A percentile compares a stretch with the other conserved stretches of the same genome.
phyloP scores from a whole-genome alignment of 2,113 vertebrate species.

The Neopipo cinnamomea region DNA sequence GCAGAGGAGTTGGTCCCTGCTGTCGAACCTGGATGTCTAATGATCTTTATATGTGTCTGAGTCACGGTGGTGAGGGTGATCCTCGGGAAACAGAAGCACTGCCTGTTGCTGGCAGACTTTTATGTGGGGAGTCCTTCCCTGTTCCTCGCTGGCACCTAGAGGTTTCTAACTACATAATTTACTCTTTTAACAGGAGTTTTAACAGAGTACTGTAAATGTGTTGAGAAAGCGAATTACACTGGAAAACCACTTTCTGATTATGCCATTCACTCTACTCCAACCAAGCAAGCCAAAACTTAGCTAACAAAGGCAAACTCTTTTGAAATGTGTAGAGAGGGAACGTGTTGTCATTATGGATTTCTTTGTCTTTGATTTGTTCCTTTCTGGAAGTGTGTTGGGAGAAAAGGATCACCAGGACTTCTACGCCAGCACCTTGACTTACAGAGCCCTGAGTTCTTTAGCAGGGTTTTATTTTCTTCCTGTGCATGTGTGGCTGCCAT shows the following conservation, averaged over 20 bases:
- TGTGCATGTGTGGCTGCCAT: neutral
- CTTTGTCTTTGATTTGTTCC: neutral
- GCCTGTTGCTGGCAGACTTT: neutral
- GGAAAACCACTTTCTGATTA: neutral
- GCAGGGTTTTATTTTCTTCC: neutral
- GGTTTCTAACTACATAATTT: neutral
- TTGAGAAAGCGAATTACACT: neutral
- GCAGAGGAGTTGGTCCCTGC: neutral
- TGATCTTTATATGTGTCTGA: neutral
- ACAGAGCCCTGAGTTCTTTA: neutral
- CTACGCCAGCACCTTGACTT: neutral
- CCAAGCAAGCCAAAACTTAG: neutral
- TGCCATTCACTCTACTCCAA: neutral
- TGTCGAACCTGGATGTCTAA: neutral
- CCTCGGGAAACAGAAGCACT: neutral
- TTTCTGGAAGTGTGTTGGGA: neutral
- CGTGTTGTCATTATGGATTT: neutral
- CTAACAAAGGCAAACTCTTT: neutral
- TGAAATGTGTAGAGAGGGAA: neutral
- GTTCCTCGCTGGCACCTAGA: neutral
- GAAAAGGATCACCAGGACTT: neutral
- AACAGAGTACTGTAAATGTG: neutral
- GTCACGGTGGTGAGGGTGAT: fast-evolving
- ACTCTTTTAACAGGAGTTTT: neutral
- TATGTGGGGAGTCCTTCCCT: neutral